Evolutionary conservation across 2,888 invertebrate genomes (phyloP), one percentile per base, ranked within the genome.

Genomic region (Magallana nippona): DNA sequence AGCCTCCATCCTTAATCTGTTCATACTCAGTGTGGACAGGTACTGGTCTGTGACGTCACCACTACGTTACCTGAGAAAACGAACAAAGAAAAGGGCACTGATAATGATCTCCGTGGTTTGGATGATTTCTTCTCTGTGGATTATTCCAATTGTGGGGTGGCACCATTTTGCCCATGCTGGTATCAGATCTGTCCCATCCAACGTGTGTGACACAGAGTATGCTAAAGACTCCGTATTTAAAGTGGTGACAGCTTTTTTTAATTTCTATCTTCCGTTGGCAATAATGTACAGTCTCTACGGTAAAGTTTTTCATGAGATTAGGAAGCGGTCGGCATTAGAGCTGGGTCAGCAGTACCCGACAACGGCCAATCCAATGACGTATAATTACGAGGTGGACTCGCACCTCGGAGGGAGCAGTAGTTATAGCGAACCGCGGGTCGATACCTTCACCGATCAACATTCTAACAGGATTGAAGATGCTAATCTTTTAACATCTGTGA

Each of bases 1-100:
- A 0, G 95, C 95, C 11, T 95, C 95, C 82, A 96, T 96, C 84
- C 94, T 96, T 79, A 96, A 96, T 90, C 94, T 96, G 58, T 95
- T 95, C 89, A 94, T 94, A 77, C 91, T 94, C 62, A 93, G 93
- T 86, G 90, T 94, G 2, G 94, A 94, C 86, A 93, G 95, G 22
- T 95, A 95, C 90, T 95, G 95, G 95, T 95, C 95, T 55, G 95
- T 95, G 79, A 95, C 94, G 19, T 93, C 94, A 5, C 95, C 95
- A 2, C 90, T 95, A n/a, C 93, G 94, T 83, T 95, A 95, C 90
- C 89, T 95, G 80, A 91, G 95, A 11, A 94, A 94, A 88, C 88
- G 95, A 79, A 95, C 95, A 5, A 94, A 94, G 86, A 94, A 93
- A 83, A 89, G 95, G 19, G 95, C 95, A 0, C 91, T 95, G 19